Base-by-base conservation (phyloP, 2,113 vertebrate species). In the Mesembrinibis cayennensis region DNA sequence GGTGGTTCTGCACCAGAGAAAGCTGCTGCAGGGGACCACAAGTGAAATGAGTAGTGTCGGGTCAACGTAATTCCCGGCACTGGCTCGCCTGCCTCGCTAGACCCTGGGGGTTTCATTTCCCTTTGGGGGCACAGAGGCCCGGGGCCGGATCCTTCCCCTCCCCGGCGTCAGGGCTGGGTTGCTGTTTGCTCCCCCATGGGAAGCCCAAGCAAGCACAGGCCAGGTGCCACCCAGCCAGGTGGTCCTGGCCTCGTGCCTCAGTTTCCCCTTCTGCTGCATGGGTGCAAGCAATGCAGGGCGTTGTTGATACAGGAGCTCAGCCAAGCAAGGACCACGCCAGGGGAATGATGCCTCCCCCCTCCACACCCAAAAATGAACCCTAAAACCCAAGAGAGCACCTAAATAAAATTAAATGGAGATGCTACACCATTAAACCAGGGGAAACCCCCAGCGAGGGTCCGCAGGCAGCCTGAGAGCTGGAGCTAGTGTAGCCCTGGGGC, bases 391-490 rank as follows among this genome's bases (percentile, higher is more conserved):
- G 17, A 65, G 45, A 71, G 15, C 6, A 22, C 27, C 19, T 38
- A 61, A 67, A 30, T 66, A 63, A 40, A 83, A 53, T 23, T 10
- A 74, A 73, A 40, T 0, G 1, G 49, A 23, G 18, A 7, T 29
- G 34, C 6, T 27, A 38, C 6, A 1, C 0, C 2, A 42, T 25
- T 21, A 53, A 90, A 55, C 5, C 5, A 58, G 18, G 12, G 11
- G n/a, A 91, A 36, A 23, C 3, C 13, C 13, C 23, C 23, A 18
- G 6, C 0, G 0, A 72, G 53, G 30, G 21, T 29, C 50, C 2
- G 0, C 2, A 1, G n/a, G n/a, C 30, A 73, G 13, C 44, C 45
- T 7, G 21, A 79, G 52, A 34, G 32, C 32, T 1, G 0, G 13
- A 73, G 27, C 12, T 12, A 59, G 5, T 0, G 0, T 4, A 59